These are phyloP conservation scores for Pseudocheirus occidentalis DNA, from an alignment of 2,797 vertebrate species.

Conservation along the genomic window DNA sequence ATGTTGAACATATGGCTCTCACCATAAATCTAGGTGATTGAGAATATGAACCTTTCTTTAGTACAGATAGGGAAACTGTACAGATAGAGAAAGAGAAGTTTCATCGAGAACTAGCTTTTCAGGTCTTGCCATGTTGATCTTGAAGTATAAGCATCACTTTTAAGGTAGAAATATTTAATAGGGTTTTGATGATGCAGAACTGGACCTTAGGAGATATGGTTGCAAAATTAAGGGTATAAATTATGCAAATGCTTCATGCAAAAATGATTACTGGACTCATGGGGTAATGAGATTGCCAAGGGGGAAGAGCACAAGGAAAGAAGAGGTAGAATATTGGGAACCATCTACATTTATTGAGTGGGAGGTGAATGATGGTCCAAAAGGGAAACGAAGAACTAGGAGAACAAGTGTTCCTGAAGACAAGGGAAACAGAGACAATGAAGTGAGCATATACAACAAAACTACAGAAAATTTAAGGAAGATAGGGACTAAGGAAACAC, in stretches of 20 bases:
- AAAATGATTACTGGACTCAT: background rate
- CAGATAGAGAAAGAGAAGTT: no score
- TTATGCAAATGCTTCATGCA: background rate
- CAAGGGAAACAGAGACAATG: background rate
- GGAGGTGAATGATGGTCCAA: background rate
- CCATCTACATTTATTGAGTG: background rate
- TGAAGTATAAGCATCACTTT: no score
- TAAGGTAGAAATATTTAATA: no score
- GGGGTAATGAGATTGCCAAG: background rate
- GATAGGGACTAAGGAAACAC: background rate
- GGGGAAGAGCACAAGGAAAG: background rate
- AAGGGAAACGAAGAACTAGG: background rate
- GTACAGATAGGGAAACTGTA: no score
- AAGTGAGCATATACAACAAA: background rate
- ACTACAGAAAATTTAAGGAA: background rate
- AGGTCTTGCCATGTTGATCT: no score
- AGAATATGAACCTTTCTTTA: no score
- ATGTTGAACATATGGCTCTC: no score
- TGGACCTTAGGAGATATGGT: no score
- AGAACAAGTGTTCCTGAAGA: background rate
- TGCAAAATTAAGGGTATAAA: no score
- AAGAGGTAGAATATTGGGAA: background rate
- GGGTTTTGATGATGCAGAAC: no score
- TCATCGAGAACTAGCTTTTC: no score
- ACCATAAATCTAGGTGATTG: no score